Evolutionary conservation across 1,140 invertebrate genomes (phyloP).

Genomic region (Himalopsyche phryganea): DNA sequence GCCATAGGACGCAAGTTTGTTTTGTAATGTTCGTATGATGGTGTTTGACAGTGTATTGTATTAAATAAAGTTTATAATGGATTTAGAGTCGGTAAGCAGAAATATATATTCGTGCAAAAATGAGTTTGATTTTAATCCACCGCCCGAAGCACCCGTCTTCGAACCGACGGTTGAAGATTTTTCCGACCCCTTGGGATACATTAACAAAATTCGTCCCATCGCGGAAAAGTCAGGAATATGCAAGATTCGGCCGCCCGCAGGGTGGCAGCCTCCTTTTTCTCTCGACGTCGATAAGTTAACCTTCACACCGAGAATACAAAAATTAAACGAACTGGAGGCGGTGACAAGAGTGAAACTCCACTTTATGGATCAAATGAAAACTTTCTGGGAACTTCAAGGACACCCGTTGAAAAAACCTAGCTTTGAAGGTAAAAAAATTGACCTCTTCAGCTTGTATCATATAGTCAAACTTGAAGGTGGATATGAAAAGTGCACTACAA

Average conservation of each 20-base stretch:
- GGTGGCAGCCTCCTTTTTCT: slow-evolving; percentile 97
- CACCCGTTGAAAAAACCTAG: slow-evolving; percentile 89
- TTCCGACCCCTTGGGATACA: slow-evolving; percentile 63
- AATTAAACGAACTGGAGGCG: slow-evolving; percentile 95
- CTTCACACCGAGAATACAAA: slow-evolving; percentile 95
- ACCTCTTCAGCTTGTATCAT: slow-evolving; percentile 90
- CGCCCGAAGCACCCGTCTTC: slow-evolving; percentile 63
- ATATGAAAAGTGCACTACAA: slow-evolving; percentile 75
- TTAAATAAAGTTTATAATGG: background rate
- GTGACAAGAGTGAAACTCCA: slow-evolving; percentile 94
- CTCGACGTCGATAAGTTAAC: slow-evolving; percentile 96
- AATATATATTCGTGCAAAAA: slow-evolving; percentile 40
- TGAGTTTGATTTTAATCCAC: slow-evolving; percentile 57
- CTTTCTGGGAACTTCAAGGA: slow-evolving; percentile 97
- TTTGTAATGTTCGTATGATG: background rate
- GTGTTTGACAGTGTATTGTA: background rate
- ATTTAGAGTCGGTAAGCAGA: slow-evolving; percentile 9
- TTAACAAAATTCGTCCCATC: slow-evolving; percentile 62
- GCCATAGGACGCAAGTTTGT: background rate
- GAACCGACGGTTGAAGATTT: slow-evolving; percentile 65
- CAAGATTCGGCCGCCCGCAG: slow-evolving; percentile 64
- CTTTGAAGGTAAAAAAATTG: slow-evolving; percentile 89
- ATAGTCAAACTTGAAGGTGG: slow-evolving; percentile 88
- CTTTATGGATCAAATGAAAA: slow-evolving; percentile 94
- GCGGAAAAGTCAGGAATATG: slow-evolving; percentile 66